Evolutionary conservation across 2,888 invertebrate species (phyloP).

Genomic region (Rhagium mordax): DNA sequence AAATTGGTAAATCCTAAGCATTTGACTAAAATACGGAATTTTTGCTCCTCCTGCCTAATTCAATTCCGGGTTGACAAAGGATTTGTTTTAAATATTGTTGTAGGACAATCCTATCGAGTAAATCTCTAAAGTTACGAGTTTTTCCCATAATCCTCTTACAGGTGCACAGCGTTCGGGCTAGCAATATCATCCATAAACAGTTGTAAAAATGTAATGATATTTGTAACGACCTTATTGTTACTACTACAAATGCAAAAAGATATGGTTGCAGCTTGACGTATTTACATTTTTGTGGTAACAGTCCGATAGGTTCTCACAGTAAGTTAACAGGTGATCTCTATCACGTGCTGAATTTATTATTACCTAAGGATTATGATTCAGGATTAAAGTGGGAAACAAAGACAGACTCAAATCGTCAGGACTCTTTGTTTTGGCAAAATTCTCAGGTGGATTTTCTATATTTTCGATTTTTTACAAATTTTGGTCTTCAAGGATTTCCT

Average conservation of each 20-base stretch:
- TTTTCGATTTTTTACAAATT: too few relatives aligned
- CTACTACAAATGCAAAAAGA: neutral
- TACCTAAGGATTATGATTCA: too few relatives aligned
- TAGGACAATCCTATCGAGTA: neutral
- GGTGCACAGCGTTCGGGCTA: neutral
- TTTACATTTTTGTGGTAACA: neutral
- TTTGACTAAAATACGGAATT: neutral
- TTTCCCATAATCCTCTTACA: constrained; percentile 2
- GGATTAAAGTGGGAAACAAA: too few relatives aligned
- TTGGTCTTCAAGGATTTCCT: too few relatives aligned
- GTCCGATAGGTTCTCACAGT: neutral
- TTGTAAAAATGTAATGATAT: constrained; percentile 6
- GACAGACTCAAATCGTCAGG: too few relatives aligned
- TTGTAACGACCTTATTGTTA: constrained; percentile 6
- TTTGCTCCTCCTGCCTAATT: neutral
- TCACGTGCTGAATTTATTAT: too few relatives aligned
- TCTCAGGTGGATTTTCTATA: too few relatives aligned
- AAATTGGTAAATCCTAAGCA: neutral
- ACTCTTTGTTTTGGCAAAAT: too few relatives aligned
- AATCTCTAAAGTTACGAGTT: neutral
- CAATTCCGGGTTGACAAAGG: neutral
- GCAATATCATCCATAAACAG: constrained; percentile 12
- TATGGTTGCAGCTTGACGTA: neutral
- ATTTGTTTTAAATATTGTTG: neutral
- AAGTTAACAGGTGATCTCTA: neutral